A percentile compares a stretch with the other conserved stretches of the same genome.
Evolutionary conservation across 2,888 invertebrate genomes (phyloP).

Genomic region (Metellina segmentata): DNA sequence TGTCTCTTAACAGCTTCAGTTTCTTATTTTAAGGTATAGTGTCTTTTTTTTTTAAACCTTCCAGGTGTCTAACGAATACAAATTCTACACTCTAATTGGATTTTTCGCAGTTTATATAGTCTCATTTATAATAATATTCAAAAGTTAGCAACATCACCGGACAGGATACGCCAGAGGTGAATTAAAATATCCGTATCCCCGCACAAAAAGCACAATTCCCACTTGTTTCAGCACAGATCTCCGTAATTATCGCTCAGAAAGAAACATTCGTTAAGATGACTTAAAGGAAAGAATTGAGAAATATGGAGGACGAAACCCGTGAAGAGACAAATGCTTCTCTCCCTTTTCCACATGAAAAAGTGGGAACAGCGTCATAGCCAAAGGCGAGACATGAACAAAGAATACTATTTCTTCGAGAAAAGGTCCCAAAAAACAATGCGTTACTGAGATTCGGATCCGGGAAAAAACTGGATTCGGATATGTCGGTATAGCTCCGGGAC

Average conservation of each 20-base stretch:
- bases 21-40: no score
- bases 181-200: no score
- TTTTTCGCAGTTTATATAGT: no score
- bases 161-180: no score
- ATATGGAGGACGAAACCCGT: background rate
- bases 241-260: background rate
- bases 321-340: background rate
- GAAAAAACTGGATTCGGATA: conserved; percentile 7
- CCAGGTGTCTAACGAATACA: no score
- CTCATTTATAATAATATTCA: no score
- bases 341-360: background rate
- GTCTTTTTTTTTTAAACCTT: no score
- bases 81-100: no score
- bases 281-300: background rate
- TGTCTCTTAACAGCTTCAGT: no score
- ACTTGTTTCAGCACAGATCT: background rate
- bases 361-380: background rate
- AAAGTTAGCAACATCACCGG: no score
- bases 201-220: no score
- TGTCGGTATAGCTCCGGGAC: conserved; percentile 7
- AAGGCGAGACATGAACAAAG: conserved; percentile 6
- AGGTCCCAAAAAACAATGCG: conserved; percentile 6
- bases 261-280: background rate
- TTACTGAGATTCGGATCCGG: background rate
- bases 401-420: background rate